Base-by-base conservation (phyloP, 2,113 vertebrate genomes). In the Pithys albifrons region DNA sequence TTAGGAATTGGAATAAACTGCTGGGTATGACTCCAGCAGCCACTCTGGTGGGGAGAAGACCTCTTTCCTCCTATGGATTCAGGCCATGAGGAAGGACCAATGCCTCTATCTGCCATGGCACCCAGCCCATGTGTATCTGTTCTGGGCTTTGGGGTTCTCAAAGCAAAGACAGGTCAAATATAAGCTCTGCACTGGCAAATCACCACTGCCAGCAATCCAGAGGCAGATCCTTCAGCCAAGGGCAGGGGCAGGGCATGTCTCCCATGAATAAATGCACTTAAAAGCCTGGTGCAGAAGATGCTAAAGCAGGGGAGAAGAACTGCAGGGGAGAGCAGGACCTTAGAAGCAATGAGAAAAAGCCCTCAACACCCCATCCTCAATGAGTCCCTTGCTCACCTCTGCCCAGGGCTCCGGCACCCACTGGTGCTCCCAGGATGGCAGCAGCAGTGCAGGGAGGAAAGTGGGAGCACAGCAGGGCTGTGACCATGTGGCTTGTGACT, bases 401-500 rank as follows among this genome's bases (percentile, higher is more conserved):
- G 8, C 71, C 71, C 1, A 0, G 72, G 78, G 81, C 69, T 88
- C 73, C 1, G 31, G 91, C 73, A 72, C 69, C 70, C 22, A 0
- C 92, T 80, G 88, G 45, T 1, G 8, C 57, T 93, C 73, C 85
- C 0, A 0, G 43, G 90, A 19, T 16, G 43, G 71, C 81, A 84
- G 73, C 19, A 7, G 77, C 73, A 72, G 73, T 0, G 2, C 4
- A 6, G 64, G 69, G 72, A 94, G 65, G 51, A 66, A 74, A 77
- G 61, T 19, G 1, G 33, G 79, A 80, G 33, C 85, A 75, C 9
- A 4, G 71, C 8, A 2, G 39, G 72, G 92, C 85, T 74, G 83
- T 96, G 92, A 93, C 83, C 48, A 0, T 7, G 14, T 5, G 8
- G 88, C 95, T 93, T 90, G 93, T 96, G 95, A 96, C 93, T 91